These are phyloP conservation scores for Calyptomena viridis DNA, from an alignment of 2,113 vertebrate genomes.

Conservation along the genomic window DNA sequence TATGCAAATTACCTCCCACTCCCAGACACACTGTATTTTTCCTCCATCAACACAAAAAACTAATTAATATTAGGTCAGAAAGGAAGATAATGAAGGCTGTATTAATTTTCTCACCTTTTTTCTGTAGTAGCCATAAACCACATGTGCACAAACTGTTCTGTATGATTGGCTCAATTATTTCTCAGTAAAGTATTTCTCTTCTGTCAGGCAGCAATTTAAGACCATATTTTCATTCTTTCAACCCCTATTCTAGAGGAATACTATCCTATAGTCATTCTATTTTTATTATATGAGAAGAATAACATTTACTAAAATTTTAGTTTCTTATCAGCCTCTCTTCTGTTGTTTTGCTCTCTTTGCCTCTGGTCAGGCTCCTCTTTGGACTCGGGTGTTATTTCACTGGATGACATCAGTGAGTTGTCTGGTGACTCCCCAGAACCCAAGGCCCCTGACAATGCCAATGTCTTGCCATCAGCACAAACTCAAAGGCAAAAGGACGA, in stretches of 20 bases:
- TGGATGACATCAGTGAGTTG: slow-evolving; percentile 72
- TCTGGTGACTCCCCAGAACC: slow-evolving; percentile 87
- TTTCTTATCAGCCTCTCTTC: background rate
- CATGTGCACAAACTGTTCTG: background rate
- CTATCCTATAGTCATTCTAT: background rate
- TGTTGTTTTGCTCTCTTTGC: background rate
- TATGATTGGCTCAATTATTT: background rate
- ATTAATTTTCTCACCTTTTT: background rate
- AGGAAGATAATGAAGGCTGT: background rate
- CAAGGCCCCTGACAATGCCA: slow-evolving; percentile 49
- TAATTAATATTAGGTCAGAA: background rate
- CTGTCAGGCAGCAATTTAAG: background rate
- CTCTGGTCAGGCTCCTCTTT: background rate
- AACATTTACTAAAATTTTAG: slow-evolving; percentile 18
- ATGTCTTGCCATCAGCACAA: background rate
- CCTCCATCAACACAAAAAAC: background rate
- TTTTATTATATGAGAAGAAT: background rate
- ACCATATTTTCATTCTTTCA: background rate
- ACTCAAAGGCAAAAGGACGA: slow-evolving; percentile 60
- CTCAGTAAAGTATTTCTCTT: background rate
- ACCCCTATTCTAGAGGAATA: background rate
- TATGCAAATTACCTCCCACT: background rate
- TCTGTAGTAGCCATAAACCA: background rate
- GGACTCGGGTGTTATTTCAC: slow-evolving; percentile 43
- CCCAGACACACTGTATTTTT: background rate